These are phyloP conservation scores for Andrena flavipes DNA, from an alignment of 2,888 invertebrate genomes.

Conservation along the genomic window DNA sequence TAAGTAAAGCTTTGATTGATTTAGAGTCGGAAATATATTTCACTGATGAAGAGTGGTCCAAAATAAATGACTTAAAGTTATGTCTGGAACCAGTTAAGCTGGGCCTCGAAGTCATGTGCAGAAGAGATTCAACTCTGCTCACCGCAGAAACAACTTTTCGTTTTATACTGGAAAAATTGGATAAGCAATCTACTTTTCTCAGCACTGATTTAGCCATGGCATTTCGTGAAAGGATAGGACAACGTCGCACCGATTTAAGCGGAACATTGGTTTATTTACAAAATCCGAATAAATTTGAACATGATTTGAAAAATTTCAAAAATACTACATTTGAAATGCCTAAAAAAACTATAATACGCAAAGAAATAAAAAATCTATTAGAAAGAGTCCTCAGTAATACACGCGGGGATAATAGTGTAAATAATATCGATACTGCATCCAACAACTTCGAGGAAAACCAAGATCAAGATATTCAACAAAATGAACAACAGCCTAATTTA, in stretches of 20 bases:
- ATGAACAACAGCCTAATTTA: constrained; percentile 8
- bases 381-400: constrained; percentile 27
- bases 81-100: constrained; percentile 42
- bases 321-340: constrained; percentile 31
- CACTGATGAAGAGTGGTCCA: constrained; percentile 61
- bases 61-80: constrained; percentile 47
- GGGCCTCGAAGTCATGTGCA: constrained; percentile 46
- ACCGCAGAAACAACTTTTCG: constrained; percentile 45
- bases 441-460: constrained; percentile 10
- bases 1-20: constrained; percentile 71
- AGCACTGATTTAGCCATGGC: constrained; percentile 13
- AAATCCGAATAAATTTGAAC: constrained; percentile 54
- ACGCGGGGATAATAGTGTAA: constrained; percentile 5
- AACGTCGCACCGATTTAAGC: constrained; percentile 48
- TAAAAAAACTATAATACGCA: constrained; percentile 25
- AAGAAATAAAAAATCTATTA: constrained; percentile 39
- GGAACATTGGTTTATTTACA: constrained; percentile 52
- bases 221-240: constrained; percentile 38
- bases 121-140: constrained; percentile 48
- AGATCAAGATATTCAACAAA: constrained; percentile 17
- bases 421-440: not conserved
- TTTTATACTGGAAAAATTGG: constrained; percentile 36
- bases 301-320: constrained; percentile 34
- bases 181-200: constrained; percentile 19
- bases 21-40: constrained; percentile 65